Evolutionary conservation across 2,113 vertebrate species (phyloP), one percentile per base, ranked within the genome.

Genomic region (Cinclus cinclus): DNA sequence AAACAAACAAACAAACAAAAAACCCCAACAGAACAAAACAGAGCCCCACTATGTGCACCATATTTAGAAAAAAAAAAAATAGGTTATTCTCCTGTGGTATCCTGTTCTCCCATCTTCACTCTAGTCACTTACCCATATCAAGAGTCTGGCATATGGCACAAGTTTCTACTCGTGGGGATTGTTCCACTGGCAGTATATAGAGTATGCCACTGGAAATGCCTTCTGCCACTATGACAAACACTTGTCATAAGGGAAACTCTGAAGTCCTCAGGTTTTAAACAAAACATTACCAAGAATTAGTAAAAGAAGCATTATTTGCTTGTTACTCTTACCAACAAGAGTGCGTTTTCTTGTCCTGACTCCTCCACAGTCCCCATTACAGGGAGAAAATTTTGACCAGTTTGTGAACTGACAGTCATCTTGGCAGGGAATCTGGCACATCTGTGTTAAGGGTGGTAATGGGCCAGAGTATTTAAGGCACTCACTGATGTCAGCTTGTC

Each of bases 381-480:
- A 99, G 31, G 99, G 97, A 59, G 99, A 99, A 98, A 99, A 99
- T 96, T 98, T 99, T 95, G 99, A 99, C 99, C 99, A 99, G 98
- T 91, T 99, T 22, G 99, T 99, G 87, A 99, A 98, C 94, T 99
- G 99, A 97, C 99, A 99, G 96, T 99, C 99, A 8, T 99, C 99
- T 96, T 99, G 98, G 98, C 99, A 99, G 76, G 99, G 99, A 60
- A 99, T 98, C 96, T 99, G 99, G 97, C 99, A 99, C 24, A 73
- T 97, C 93, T 99, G 99, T 70, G 98, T 99, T 97, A 99, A 98
- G 47, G 98, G 56, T 53, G 99, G 99, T 97, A 99, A 98, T 18
- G 98, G 96, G 87, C 98, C 98, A 75, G 98, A 97, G 47, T 98
- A 97, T 91, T 96, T 98, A 96, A 99, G 98, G 96, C 99, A 99